Evolutionary conservation across 2,888 invertebrate genomes (phyloP), one percentile per base, ranked within the genome.

Genomic region (Thecocarcelia acutangulata): DNA sequence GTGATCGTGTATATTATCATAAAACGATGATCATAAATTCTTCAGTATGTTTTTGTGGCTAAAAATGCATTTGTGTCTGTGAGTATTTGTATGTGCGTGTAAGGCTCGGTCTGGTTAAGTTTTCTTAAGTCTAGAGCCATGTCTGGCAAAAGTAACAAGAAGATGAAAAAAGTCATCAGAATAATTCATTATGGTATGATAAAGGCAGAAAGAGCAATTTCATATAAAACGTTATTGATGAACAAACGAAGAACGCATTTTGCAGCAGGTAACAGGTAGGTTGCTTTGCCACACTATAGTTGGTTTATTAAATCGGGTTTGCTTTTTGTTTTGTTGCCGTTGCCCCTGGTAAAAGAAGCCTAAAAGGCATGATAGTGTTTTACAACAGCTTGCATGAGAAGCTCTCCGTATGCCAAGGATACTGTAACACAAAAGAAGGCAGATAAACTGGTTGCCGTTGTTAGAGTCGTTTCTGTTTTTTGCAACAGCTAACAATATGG

Each of bases 161-260:
- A 75, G 12, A 59, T 17, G 44, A 52, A 68, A 81, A 78, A 74
- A 82, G 59, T 78, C 78, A 78, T 75, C 82, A 75, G 78, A 75
- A 82, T 82, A 82, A 82, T 82, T 82, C 82, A 82, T 78, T 82
- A 78, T 74, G 17, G 78, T 74, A 82, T 78, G 78, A 82, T 82
- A 82, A 82, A 75, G 74, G 75, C 64, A 79, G 58, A 78, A 75
- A 85, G 86, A 88, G 87, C 87, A 69, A 69, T 76, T 87, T 86
- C 86, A 86, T 52, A 68, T 76, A 82, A 78, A 74, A 59, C 56
- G 64, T 46, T 78, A 66, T 78, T 82, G 74, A 66, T 83, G 72
- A 82, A 70, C 58, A 19, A 79, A 76, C 50, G 63, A 82, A 84
- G 77, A 83, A 74, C 73, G 74, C 64, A 82, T 78, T 78, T 78